Conservation (phyloP, 1,140 invertebrate species). For the Drosophila guanche region DNA sequence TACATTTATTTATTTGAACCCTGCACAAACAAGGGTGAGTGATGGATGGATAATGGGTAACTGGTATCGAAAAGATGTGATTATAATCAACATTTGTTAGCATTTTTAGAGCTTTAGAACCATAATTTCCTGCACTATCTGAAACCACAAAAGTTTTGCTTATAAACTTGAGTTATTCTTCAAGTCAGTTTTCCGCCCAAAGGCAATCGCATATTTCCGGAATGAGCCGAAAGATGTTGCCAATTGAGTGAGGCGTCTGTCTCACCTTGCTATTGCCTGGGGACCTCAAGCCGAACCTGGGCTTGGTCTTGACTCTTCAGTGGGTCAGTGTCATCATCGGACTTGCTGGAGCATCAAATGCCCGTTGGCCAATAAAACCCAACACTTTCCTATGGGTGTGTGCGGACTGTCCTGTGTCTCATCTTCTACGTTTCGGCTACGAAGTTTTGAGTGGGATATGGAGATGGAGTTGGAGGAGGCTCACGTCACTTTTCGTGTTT, state of each 20-base stretch:
- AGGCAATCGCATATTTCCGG: slow-evolving; percentile 55
- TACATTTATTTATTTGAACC: slow-evolving; percentile 39
- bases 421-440: slow-evolving; percentile 45
- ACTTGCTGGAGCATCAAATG: slow-evolving; percentile 37
- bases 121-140: slow-evolving; percentile 47
- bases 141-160: slow-evolving; percentile 32
- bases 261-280: slow-evolving; percentile 45
- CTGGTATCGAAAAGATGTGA: neutral
- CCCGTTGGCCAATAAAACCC: slow-evolving; percentile 55
- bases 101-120: too few species aligned
- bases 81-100: neutral
- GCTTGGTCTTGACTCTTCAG: slow-evolving; percentile 36
- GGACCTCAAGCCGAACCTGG: slow-evolving; percentile 32
- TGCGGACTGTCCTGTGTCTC: slow-evolving; percentile 23
- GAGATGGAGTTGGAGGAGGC: slow-evolving; percentile 37
- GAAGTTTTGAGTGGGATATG: neutral
- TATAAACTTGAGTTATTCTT: slow-evolving; percentile 35
- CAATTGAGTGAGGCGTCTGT: slow-evolving; percentile 31
- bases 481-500: slow-evolving; percentile 80
- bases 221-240: slow-evolving; percentile 18
- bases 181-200: slow-evolving; percentile 24
- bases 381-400: slow-evolving; percentile 49
- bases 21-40: slow-evolving; percentile 1
- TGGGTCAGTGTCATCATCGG: slow-evolving; percentile 67
- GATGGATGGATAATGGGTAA: slow-evolving; percentile 9